Base-by-base conservation (phyloP, 2,888 invertebrate genomes). In the Proisotoma minuta region DNA sequence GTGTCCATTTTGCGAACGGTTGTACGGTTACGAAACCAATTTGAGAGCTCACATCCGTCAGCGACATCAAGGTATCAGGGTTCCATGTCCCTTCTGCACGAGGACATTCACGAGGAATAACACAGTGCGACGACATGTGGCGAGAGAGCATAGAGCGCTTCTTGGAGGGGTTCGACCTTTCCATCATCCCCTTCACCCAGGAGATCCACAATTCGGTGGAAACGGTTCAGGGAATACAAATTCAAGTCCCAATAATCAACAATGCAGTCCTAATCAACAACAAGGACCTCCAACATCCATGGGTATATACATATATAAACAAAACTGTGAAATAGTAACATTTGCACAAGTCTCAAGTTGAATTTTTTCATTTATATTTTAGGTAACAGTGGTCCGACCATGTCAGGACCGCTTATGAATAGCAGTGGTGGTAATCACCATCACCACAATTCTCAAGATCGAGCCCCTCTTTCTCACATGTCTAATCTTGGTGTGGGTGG, bases 11-110 rank as follows among this genome's bases (percentile, higher is more conserved):
- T 92, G 92, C 83, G 92, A 92, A 81, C 84, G 91, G 77, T 83
- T 92, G 66, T 92, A 92, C 80, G 92, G 92, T 70, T 92, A 92
- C 79, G 92, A 92, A 83, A 92, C 92, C 76, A 92, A 92, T 79
- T 81, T 92, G 77, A 86, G 92, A 74, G 92, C 92, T 71, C 92
- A 92, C 81, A 91, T 92, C 77, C 83, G 91, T 60, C 92, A 92
- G 78, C 87, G 91, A 77, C 91, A 92, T 80, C 91, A 92, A 80
- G 91, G 92, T 75, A 92, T 92, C 76, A 84, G 92, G 59, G 91
- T 92, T 77, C 91, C 91, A 60, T 92, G 92, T 79, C 91, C 91
- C 64, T 91, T 89, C 79, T 92, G 92, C 81, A 84, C 88, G 76
- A 87, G 91, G 75, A 92, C 91, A 50, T 92, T 92, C 80, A 92